These are phyloP conservation scores for Chlorocebus sabaeus DNA, from an alignment of 2,113 vertebrate species.

Conservation along the genomic window DNA sequence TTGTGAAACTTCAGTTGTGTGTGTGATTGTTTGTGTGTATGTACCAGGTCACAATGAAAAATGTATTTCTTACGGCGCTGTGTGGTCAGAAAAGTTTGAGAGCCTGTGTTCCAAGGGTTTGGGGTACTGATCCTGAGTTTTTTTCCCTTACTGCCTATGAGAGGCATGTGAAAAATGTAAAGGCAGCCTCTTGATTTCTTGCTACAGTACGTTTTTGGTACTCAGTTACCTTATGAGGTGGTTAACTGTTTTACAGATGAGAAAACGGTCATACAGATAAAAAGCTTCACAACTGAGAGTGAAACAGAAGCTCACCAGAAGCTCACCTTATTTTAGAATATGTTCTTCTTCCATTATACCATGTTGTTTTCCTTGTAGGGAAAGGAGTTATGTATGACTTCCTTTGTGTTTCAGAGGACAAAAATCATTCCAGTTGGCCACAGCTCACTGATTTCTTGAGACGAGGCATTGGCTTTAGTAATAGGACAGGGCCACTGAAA, in stretches of 20 bases:
- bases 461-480: background rate
- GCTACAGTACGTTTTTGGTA: background rate
- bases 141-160: background rate
- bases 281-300: background rate
- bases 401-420: conserved; percentile 1
- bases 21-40: background rate
- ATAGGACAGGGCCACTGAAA: background rate
- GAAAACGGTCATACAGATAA: background rate
- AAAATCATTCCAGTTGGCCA: background rate
- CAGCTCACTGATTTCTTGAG: background rate
- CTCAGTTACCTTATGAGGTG: background rate
- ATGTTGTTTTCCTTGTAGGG: background rate
- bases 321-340: conserved; percentile 9
- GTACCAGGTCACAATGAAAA: conserved; percentile 40
- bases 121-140: background rate
- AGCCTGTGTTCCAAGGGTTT: conserved; percentile 7
- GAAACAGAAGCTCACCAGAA: background rate
- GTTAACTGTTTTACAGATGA: conserved; percentile 11
- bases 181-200: background rate
- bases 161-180: conserved; percentile 28
- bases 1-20: conserved; percentile 29
- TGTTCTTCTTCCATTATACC: background rate
- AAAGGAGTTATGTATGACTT: background rate
- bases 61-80: background rate
- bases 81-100: conserved; percentile 26